Conservation (phyloP, 2,113 vertebrate species). For the Cyanistes caeruleus region DNA sequence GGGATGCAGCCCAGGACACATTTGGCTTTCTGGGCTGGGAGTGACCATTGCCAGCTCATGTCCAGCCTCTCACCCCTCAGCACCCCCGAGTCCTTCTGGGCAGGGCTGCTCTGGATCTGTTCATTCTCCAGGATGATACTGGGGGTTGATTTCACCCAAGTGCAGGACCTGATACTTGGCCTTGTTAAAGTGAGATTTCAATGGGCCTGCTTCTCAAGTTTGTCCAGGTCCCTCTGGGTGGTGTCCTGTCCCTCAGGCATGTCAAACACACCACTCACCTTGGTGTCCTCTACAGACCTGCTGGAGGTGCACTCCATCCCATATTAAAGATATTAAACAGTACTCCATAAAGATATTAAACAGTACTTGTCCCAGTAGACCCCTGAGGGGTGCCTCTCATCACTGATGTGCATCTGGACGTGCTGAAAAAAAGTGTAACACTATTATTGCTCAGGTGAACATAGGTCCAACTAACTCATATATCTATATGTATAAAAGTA, state of each 20-base stretch:
- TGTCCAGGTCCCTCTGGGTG: neutral
- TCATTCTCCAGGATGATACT: neutral
- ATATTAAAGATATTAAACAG: too few species aligned
- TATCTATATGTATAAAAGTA: neutral
- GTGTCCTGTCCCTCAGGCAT: fast-evolving
- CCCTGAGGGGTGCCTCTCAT: neutral
- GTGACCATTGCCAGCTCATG: fast-evolving
- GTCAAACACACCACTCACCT: neutral
- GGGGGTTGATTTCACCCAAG: fast-evolving
- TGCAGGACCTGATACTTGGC: neutral
- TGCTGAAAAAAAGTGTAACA: neutral
- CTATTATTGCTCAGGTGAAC: neutral
- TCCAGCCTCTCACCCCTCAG: neutral
- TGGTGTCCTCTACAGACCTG: neutral
- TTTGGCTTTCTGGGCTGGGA: fast-evolving
- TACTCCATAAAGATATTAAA: too few species aligned
- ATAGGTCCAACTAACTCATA: neutral
- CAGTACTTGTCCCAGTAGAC: neutral
- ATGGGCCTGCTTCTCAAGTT: neutral
- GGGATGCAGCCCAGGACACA: fast-evolving
- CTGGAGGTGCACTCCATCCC: neutral
- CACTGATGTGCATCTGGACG: neutral
- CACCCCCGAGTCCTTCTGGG: fast-evolving
- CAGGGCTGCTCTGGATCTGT: neutral
- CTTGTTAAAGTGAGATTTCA: neutral